These are phyloP conservation scores for Meles meles DNA, from an alignment of 2,113 vertebrate genomes.

Conservation along the genomic window DNA sequence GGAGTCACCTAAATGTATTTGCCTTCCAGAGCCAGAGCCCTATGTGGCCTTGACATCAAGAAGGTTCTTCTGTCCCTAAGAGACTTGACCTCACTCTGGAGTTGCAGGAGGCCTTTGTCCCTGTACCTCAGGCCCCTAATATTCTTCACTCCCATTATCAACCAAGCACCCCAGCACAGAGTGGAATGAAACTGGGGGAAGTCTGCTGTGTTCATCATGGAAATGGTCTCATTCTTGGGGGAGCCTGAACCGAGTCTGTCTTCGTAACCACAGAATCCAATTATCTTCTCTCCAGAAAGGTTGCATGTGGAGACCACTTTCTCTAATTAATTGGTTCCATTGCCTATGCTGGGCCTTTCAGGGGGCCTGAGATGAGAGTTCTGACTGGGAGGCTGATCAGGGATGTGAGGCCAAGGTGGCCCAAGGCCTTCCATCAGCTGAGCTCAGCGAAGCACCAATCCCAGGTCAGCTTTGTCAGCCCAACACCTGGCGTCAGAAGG, in stretches of 20 bases:
- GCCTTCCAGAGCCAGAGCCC: neutral
- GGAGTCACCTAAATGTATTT: neutral
- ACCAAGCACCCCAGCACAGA: neutral
- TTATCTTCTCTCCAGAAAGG: conserved; percentile 30
- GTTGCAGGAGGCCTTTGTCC: neutral
- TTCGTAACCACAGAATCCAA: neutral
- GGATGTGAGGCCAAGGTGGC: rapidly evolving
- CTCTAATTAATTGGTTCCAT: conserved; percentile 30
- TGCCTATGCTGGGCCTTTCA: neutral
- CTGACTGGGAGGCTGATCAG: neutral
- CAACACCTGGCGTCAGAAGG: neutral
- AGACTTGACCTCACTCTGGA: neutral
- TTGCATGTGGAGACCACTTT: neutral
- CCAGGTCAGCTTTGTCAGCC: neutral
- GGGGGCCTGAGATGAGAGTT: neutral
- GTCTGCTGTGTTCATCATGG: neutral
- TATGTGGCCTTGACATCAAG: neutral
- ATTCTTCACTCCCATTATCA: neutral
- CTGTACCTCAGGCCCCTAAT: neutral
- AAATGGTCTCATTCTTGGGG: neutral
- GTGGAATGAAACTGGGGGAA: neutral
- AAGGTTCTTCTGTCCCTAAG: neutral
- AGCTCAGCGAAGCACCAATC: neutral
- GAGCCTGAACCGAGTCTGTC: neutral
- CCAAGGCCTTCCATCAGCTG: neutral